Conservation (phyloP, 2,113 vertebrate species). For the Actenoides lindsayi region DNA sequence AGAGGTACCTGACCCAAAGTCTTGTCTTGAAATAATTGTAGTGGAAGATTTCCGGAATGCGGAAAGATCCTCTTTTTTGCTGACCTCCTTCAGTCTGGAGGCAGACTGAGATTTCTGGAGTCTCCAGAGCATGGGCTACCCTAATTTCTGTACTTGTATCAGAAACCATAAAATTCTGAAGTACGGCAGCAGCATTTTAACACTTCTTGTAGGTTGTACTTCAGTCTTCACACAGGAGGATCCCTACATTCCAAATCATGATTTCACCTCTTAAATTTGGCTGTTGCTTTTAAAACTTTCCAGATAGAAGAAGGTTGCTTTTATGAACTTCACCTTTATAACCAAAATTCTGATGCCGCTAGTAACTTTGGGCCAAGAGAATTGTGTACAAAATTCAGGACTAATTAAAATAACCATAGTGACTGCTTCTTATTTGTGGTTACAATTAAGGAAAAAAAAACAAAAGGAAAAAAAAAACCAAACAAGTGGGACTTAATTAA, state of each 20-base stretch:
- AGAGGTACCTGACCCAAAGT: neutral
- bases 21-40: neutral
- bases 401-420: neutral
- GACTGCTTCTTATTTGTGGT: neutral
- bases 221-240: neutral
- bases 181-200: neutral
- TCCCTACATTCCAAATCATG: neutral
- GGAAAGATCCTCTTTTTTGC: neutral
- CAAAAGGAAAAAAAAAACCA: neutral
- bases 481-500: neutral
- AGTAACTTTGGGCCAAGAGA: neutral
- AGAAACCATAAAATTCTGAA: neutral
- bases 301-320: neutral
- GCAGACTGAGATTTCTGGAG: neutral
- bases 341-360: neutral
- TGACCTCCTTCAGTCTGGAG: neutral
- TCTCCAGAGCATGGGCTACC: neutral
- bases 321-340: neutral
- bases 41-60: neutral
- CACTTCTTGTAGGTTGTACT: neutral
- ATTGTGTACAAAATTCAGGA: neutral
- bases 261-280: neutral
- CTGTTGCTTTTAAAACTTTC: neutral
- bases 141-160: neutral
- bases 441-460: neutral